Conservation (phyloP, 2,797 vertebrate species). For the Platalea minor region DNA sequence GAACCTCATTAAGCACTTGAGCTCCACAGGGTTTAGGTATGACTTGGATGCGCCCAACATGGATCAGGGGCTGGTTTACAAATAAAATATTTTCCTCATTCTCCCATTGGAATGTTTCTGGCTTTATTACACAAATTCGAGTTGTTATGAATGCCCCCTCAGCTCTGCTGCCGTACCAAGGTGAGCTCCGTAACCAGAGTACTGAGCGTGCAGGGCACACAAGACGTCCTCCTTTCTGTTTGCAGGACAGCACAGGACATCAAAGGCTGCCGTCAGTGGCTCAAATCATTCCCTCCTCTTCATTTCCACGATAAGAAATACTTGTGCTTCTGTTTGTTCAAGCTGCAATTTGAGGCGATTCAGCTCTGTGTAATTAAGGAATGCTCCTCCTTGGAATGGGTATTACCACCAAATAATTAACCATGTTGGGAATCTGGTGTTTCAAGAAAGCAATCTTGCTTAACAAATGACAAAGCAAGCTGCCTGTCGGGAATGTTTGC, state of each 20-base stretch:
- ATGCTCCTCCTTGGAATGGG: constrained; percentile 21
- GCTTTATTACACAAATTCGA: neutral
- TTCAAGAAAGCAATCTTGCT: constrained; percentile 34
- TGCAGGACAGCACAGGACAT: neutral
- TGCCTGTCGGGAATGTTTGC: constrained; percentile 3
- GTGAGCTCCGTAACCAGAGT: neutral
- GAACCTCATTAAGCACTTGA: neutral
- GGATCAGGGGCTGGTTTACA: neutral
- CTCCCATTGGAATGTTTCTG: neutral
- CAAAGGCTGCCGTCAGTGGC: neutral
- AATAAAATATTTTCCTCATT: neutral
- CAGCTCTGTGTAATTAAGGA: constrained; percentile 40
- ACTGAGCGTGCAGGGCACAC: too few species aligned
- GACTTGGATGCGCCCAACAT: neutral
- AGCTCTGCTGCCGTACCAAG: neutral
- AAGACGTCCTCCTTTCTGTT: neutral
- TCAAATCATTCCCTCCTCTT: neutral
- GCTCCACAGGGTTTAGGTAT: neutral
- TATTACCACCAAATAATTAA: constrained; percentile 42
- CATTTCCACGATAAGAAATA: neutral
- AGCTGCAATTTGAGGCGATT: constrained; percentile 13
- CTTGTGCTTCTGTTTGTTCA: constrained; percentile 17
- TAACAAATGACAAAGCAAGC: constrained; percentile 36
- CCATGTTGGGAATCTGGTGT: constrained; percentile 23
- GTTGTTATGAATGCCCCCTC: neutral